Evolutionary conservation across 2,888 invertebrate species (phyloP), one percentile per base, ranked within the genome.

Genomic region (Stenchaetothrips biformis): DNA sequence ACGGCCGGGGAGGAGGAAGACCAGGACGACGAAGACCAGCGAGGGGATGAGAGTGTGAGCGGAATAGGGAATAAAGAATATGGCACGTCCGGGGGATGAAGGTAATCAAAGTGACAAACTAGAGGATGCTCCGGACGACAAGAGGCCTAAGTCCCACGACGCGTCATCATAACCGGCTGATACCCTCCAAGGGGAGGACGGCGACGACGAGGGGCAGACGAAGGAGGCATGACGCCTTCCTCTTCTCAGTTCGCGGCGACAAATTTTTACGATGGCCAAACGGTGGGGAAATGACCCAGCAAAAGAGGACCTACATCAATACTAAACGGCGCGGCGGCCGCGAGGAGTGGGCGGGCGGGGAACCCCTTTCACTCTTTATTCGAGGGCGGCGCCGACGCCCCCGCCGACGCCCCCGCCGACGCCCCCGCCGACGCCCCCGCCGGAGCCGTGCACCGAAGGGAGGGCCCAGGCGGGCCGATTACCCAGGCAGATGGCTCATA

Each of bases 31-130:
- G 67, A 6, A 21, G 67, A 9, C 7, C 21, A 67, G 21, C 8
- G 25, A 2, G 11, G 67, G 9, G 67, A 59, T 21, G 67, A 25
- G 25, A 7, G 67, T 67, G 67, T 67, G 67, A 67, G 67, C 53
- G 53, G 59, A 59, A 59, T 16, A 13, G 67, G 67, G 67, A 74
- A 74, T 74, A 74, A 59, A 59, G 59, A 59, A 59, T 59, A 59
- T 13, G 59, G 59, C 59, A 59, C 59, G 59, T 59, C 59, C 59
- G 59, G 11, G 67, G 37, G 37, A 37, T 37, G 37, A 37, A 74
- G 67, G 67, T 74, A 25, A 74, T 74, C 67, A 74, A 74, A 74
- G 67, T 74, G 67, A 74, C 67, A 74, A 74, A 74, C 67, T 74
- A n/a, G 67, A 25, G 67, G 67, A 25, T 74, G 67, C 67, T 9